Evolutionary conservation across 2,888 invertebrate species (phyloP).

Genomic region (Xanthorhoe designata): DNA sequence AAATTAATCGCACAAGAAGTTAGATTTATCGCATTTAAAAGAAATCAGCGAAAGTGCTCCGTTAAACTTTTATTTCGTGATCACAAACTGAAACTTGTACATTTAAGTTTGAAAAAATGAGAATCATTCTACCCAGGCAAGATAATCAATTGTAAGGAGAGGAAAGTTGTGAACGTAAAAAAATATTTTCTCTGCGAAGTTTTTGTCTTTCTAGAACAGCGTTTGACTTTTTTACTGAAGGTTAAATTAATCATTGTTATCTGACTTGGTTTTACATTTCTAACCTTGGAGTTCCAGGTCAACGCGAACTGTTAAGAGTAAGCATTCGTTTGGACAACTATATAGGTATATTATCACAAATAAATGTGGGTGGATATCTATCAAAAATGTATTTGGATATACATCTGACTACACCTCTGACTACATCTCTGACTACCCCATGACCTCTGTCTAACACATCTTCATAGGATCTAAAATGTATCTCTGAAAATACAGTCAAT

Average conservation of each 20-base stretch:
- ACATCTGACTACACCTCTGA: too few species aligned
- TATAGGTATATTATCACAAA: background rate
- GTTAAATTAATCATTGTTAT: slow-evolving; percentile 28
- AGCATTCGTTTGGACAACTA: background rate
- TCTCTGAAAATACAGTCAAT: too few species aligned
- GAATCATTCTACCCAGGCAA: slow-evolving; percentile 73
- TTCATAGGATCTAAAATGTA: too few species aligned
- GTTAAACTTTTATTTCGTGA: slow-evolving; percentile 77
- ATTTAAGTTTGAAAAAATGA: slow-evolving; percentile 78
- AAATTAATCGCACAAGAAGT: slow-evolving; percentile 61
- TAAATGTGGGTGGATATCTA: background rate
- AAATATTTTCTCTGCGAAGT: slow-evolving; percentile 62
- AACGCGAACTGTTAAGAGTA: background rate
- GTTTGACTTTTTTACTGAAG: slow-evolving; percentile 44
- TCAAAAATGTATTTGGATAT: too few species aligned
- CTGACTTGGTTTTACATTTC: slow-evolving; percentile 11
- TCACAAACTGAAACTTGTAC: slow-evolving; percentile 77
- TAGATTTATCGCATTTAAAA: slow-evolving; percentile 68
- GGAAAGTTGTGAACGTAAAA: slow-evolving; percentile 63
- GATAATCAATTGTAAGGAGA: slow-evolving; percentile 78
- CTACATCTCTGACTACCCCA: too few species aligned
- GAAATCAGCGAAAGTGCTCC: slow-evolving; percentile 72
- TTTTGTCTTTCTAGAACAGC: slow-evolving; percentile 50
- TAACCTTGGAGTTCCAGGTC: slow-evolving; percentile 1
- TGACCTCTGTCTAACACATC: too few species aligned